Evolutionary conservation across 1,140 invertebrate genomes (phyloP), one percentile per base, ranked within the genome.

Genomic region (Drosophila ambigua): DNA sequence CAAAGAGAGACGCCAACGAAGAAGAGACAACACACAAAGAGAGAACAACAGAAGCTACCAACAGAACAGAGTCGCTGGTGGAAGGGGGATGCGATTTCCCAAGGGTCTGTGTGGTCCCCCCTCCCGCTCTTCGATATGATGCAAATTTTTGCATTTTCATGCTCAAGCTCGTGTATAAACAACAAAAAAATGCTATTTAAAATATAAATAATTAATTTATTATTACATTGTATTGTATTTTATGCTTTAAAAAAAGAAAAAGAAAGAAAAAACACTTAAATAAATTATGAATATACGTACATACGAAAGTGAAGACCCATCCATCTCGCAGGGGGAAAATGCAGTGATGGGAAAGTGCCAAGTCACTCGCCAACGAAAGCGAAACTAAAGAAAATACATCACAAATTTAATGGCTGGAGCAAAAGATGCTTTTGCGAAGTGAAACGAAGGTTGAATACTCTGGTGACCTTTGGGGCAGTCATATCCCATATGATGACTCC

Each of bases 161-260:
- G 71, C 51, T 62, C 71, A 62, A 59, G 72, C 71, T 75, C 54
- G 71, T 74, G 71, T 74, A 53, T 74, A 74, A 72, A 72, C 2
- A 24, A 24, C 20, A 24, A 24, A 69, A 65, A 72, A 65, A 62
- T 57, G 35, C 5, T 39, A 74, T 75, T 66, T 74, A 75, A 75
- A 74, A 51, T 75, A 75, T 75, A 75, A 75, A 74, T 75, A 75
- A 75, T 75, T 75, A 59, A 75, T 75, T 75, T 75, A 75, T 75
- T 75, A 75, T 75, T 74, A 65, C 45, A 49, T 75, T 74, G 72
- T 75, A 75, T 74, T 75, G 72, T 75, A 75, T 64, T 59, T 57
- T 75, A 75, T 75, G 72, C 72, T 48, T 66, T 75, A 75, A 75
- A 74, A 51, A 26, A 24, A 26, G 11, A 48, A 31, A 39, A 53